phyloP scores from a whole-genome alignment of 2,888 invertebrate genomes.

The Torymus texanus region DNA sequence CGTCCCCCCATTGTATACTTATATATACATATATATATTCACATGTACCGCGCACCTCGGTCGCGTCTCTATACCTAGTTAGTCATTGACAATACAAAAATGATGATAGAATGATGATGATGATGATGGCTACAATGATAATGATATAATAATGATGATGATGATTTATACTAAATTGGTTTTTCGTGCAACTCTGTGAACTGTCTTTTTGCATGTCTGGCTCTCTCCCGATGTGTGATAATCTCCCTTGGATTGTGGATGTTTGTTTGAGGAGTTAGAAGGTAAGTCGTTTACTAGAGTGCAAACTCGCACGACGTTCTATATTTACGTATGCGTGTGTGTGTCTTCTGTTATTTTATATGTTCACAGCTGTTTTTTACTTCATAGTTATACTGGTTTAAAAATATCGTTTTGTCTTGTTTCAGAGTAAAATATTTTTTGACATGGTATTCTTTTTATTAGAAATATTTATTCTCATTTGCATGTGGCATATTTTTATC shows the following conservation, averaged over 20 bases:
- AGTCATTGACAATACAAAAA: conserved; percentile 12
- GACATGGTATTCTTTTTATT: too few species aligned
- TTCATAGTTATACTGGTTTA: too few species aligned
- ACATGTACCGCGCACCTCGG: background rate
- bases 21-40: background rate
- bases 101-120: conserved; percentile 6
- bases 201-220: conserved; percentile 55
- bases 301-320: background rate
- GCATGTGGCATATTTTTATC: too few species aligned
- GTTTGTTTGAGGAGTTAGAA: conserved; percentile 49
- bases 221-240: conserved; percentile 43
- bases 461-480: too few species aligned
- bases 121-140: background rate
- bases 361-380: too few species aligned
- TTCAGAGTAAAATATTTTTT: too few species aligned
- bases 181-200: conserved; percentile 47
- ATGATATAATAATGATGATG: conserved; percentile 21
- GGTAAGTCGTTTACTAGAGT: conserved; percentile 40
- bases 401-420: too few species aligned
- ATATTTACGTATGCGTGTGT: background rate
- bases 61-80: background rate
- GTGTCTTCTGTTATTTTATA: conserved; percentile 1
- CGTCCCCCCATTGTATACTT: background rate
- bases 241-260: conserved; percentile 35
- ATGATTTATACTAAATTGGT: conserved; percentile 28